Conservation (phyloP, 2,888 invertebrate genomes). For the Caenorhabditis panamensis region DNA sequence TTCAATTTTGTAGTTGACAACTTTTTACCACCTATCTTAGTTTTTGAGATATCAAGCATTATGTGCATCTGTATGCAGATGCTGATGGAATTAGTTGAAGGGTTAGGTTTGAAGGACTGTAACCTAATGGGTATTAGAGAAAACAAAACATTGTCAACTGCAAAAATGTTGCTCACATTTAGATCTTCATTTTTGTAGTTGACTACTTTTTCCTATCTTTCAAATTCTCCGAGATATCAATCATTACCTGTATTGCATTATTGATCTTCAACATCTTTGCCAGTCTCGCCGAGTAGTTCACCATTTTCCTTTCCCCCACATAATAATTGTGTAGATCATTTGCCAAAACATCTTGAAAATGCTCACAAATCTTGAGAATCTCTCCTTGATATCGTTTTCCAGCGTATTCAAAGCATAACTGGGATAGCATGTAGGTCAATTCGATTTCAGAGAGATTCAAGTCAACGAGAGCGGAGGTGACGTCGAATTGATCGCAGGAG, state of each 20-base stretch:
- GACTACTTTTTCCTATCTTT: too few relatives aligned
- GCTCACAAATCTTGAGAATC: constrained; percentile 32
- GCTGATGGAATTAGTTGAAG: too few relatives aligned
- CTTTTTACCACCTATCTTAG: too few relatives aligned
- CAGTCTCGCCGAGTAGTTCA: constrained; percentile 59
- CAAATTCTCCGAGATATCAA: too few relatives aligned
- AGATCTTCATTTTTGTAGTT: too few relatives aligned
- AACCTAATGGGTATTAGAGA: too few relatives aligned
- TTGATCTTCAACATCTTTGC: constrained; percentile 61
- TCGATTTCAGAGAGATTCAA: constrained; percentile 48
- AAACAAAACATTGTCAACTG: too few relatives aligned
- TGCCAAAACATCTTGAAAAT: constrained; percentile 38
- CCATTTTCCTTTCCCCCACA: constrained; percentile 16
- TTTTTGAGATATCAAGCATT: too few relatives aligned
- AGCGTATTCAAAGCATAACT: constrained; percentile 54
- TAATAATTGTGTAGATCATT: constrained; percentile 60
- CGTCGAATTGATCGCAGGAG: constrained; percentile 32
- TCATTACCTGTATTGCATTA: constrained; percentile 60
- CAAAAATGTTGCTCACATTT: too few relatives aligned
- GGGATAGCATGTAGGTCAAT: constrained; percentile 53
- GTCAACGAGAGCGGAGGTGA: constrained; percentile 23
- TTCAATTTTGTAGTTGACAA: too few relatives aligned
- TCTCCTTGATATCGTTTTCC: constrained; percentile 46
- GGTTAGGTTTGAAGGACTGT: too few relatives aligned
- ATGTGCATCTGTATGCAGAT: too few relatives aligned